A percentile compares a stretch with the other conserved stretches of the same genome.
Evolutionary conservation across 2,888 invertebrate species (phyloP).

Genomic region (Stenolophus ochropezus): DNA sequence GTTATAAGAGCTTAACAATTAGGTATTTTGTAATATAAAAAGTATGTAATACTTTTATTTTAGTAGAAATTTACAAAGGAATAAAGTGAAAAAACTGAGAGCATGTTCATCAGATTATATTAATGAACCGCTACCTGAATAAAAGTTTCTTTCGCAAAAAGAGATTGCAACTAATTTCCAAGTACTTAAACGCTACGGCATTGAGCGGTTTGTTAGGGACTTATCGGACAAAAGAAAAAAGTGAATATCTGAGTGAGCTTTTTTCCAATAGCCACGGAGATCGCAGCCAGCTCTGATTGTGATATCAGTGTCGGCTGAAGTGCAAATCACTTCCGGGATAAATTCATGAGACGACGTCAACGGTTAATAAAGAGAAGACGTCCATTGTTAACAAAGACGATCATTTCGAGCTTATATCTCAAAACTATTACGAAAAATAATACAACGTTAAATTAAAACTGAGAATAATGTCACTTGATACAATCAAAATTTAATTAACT

Average conservation of each 20-base stretch:
- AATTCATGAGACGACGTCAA: neutral
- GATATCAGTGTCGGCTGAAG: conserved; percentile 17
- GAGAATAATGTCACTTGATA: too few relatives aligned
- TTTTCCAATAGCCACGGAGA: conserved; percentile 66
- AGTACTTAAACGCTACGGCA: neutral
- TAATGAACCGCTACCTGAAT: neutral
- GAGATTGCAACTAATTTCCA: neutral
- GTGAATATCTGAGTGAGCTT: conserved; percentile 66
- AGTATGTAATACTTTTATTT: too few relatives aligned
- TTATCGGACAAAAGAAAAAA: neutral
- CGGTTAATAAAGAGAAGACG: neutral
- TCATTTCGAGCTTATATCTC: too few relatives aligned
- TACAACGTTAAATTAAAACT: too few relatives aligned
- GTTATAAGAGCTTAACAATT: too few relatives aligned
- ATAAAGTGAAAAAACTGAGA: too few relatives aligned
- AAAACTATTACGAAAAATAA: too few relatives aligned
- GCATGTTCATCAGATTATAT: neutral
- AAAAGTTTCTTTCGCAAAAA: neutral
- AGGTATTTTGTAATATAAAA: too few relatives aligned
- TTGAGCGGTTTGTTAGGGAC: neutral
- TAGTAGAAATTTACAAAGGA: too few relatives aligned
- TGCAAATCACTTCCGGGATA: neutral
- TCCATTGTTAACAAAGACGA: neutral
- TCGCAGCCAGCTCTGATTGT: conserved; percentile 58
- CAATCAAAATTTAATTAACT: too few relatives aligned